These are phyloP conservation scores for Formicarius rufipectus DNA, from an alignment of 2,113 vertebrate species.

Conservation along the genomic window DNA sequence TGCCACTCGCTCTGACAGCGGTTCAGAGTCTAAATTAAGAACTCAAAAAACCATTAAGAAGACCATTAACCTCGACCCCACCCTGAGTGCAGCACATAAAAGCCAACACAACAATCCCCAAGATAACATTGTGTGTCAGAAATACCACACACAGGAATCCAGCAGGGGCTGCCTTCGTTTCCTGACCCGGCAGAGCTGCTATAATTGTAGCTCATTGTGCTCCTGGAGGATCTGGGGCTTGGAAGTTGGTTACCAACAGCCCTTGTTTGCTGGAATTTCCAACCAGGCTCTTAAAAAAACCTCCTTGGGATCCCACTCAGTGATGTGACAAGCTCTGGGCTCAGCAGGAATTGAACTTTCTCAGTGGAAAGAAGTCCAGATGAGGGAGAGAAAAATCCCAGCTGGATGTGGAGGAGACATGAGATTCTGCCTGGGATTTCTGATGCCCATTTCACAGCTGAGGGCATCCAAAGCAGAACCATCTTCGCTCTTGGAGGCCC, in stretches of 20 bases:
- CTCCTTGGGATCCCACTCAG: neutral
- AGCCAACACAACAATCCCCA: neutral
- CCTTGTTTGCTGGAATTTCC: neutral
- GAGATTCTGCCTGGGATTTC: neutral
- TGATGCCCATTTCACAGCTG: neutral
- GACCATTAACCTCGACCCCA: conserved; percentile 26
- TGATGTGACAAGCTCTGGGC: fast-evolving
- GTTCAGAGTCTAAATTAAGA: conserved; percentile 31
- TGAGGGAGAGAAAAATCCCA: neutral
- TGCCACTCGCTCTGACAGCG: neutral
- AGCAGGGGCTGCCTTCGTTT: neutral
- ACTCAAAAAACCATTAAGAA: neutral
- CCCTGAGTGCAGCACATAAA: conserved; percentile 9
- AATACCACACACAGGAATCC: conserved; percentile 49
- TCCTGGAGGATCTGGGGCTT: neutral
- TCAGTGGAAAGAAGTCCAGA: neutral
- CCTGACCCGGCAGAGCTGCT: conserved; percentile 29
- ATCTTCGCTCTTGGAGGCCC: neutral
- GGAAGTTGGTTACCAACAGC: neutral
- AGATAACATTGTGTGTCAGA: conserved; percentile 65
- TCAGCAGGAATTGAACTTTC: neutral
- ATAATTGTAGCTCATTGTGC: neutral
- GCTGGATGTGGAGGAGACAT: neutral
- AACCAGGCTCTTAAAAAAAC: neutral
- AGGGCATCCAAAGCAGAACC: neutral